phyloP scores from a whole-genome alignment of 2,113 vertebrate genomes.

The Eretmochelys imbricata region DNA sequence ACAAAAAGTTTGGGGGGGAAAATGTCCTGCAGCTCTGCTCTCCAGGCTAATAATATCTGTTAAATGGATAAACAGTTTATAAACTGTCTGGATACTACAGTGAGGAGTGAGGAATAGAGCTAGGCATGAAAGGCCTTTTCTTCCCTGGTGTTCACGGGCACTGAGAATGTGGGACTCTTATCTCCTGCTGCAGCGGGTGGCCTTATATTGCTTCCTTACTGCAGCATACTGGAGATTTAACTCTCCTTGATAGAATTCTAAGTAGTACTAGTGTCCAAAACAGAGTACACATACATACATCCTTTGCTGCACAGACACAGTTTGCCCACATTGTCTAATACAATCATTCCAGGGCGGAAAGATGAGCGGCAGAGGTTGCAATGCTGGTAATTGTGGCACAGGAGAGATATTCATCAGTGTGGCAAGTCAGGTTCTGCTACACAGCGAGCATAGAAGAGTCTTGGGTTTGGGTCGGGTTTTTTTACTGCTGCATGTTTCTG shows the following conservation, averaged over 20 bases:
- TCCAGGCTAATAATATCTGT: background rate
- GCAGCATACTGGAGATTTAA: background rate
- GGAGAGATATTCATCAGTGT: background rate
- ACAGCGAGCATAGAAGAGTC: accelerated
- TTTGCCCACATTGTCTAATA: background rate
- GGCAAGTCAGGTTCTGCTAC: background rate
- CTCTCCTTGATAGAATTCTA: background rate
- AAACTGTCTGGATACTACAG: too few species aligned
- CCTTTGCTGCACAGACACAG: accelerated
- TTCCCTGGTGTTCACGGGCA: background rate
- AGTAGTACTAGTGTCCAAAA: background rate
- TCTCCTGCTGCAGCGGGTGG: background rate
- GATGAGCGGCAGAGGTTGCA: background rate
- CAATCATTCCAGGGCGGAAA: accelerated
- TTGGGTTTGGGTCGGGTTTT: background rate
- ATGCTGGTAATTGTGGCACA: accelerated
- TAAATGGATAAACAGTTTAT: background rate
- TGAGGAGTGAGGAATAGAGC: background rate
- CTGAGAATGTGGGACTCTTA: constrained; percentile 15
- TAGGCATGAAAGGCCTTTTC: background rate
- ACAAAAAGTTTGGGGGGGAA: background rate
- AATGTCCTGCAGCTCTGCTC: background rate
- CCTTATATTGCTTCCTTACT: background rate
- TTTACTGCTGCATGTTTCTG: background rate
- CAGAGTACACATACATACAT: background rate